phyloP scores from a whole-genome alignment of 2,888 invertebrate genomes.

The Alsophila aescularia region DNA sequence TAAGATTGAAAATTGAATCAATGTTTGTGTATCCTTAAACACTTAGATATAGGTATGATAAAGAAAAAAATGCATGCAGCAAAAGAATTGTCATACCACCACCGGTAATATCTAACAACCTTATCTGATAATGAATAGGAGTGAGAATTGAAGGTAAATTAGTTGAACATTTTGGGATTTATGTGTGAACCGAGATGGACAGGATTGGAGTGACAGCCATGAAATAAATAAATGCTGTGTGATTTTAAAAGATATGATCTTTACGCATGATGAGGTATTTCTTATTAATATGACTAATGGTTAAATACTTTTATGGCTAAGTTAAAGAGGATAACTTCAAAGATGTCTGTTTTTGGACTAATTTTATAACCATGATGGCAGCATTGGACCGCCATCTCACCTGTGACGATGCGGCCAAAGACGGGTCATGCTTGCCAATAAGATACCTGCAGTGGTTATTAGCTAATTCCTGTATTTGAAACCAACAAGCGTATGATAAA shows the following conservation, averaged over 20 bases:
- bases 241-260: constrained; percentile 42
- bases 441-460: too few species aligned
- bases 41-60: too few species aligned
- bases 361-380: too few species aligned
- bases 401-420: too few species aligned
- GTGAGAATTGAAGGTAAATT: background rate
- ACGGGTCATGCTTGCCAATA: too few species aligned
- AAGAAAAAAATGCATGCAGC: too few species aligned
- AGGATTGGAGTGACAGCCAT: constrained; percentile 60
- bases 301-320: constrained; percentile 9
- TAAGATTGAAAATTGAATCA: background rate
- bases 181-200: constrained; percentile 51
- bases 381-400: too few species aligned
- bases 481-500: too few species aligned
- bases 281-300: constrained; percentile 31
- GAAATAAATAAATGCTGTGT: constrained; percentile 62
- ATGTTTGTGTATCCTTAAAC: too few species aligned
- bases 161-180: background rate
- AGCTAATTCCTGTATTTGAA: too few species aligned
- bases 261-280: constrained; percentile 28
- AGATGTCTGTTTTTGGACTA: background rate
- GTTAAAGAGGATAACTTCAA: background rate
- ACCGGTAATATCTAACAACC: background rate
- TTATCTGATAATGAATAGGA: background rate
- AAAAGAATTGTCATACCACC: too few species aligned